These are phyloP conservation scores for Numenius phaeopus DNA, from an alignment of 2,797 vertebrate genomes.

Conservation along the genomic window DNA sequence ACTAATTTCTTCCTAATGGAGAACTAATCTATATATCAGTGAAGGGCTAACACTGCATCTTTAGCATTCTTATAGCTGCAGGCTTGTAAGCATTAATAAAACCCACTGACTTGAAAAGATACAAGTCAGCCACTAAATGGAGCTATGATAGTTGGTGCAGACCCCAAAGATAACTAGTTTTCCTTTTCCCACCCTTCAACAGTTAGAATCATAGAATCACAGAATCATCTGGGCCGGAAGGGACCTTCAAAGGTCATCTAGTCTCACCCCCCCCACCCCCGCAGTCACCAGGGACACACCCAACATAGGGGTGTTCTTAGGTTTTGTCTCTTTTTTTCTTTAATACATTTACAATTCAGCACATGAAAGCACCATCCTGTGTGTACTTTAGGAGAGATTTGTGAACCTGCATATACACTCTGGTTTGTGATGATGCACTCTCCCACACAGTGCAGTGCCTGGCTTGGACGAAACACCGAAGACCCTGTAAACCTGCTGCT, in stretches of 20 bases:
- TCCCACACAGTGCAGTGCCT: not conserved
- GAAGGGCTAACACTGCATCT: conserved; percentile 37
- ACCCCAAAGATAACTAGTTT: not conserved
- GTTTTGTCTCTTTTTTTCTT: not conserved
- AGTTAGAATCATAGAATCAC: too few relatives aligned
- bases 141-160: not conserved
- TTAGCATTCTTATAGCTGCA: conserved; percentile 51
- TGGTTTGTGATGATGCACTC: not conserved
- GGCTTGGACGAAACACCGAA: not conserved
- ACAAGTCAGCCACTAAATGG: not conserved
- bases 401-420: not conserved
- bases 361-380: not conserved
- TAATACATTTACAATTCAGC: not conserved
- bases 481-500: not conserved
- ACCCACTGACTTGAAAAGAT: conserved; percentile 31
- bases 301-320: not conserved
- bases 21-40: conserved; percentile 53
- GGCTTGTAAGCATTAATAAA: conserved; percentile 67
- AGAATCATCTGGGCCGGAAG: too few relatives aligned
- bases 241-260: too few relatives aligned
- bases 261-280: too few relatives aligned
- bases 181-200: not conserved
- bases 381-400: not conserved
- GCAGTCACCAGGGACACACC: too few relatives aligned
- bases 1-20: conserved; percentile 63